A percentile compares a stretch with the other conserved stretches of the same genome.
Conservation (phyloP, 37 sponge, comb jelly and placozoan genomes). For the Amphimedon queenslandica region DNA sequence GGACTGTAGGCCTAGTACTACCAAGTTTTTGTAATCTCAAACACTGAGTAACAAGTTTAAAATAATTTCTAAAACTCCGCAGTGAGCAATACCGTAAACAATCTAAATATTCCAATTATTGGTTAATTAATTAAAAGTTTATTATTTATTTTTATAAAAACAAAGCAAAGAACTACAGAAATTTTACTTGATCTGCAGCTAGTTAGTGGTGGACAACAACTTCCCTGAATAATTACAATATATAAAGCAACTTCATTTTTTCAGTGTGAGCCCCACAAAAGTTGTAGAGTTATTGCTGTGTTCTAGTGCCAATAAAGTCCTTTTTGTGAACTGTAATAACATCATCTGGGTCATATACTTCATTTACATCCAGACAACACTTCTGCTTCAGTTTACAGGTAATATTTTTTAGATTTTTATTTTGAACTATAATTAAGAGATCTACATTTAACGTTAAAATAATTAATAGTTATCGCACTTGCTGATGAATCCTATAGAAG, state of each 20-base stretch:
- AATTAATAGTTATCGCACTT: too few relatives aligned
- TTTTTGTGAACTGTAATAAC: too few relatives aligned
- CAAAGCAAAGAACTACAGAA: conserved; percentile 3
- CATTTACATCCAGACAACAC: too few relatives aligned
- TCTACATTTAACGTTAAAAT: too few relatives aligned
- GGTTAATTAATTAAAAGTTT: neutral
- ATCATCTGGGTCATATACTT: too few relatives aligned
- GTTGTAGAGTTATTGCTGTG: too few relatives aligned
- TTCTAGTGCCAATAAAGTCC: too few relatives aligned
- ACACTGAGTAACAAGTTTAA: neutral
- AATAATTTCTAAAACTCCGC: neutral
- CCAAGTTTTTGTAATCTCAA: too few relatives aligned
- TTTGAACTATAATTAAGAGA: too few relatives aligned
- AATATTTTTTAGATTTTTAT: too few relatives aligned
- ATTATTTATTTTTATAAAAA: neutral
- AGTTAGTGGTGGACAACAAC: neutral
- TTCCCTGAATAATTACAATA: neutral
- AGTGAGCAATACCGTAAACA: neutral
- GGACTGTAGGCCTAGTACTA: neutral
- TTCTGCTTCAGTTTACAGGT: too few relatives aligned
- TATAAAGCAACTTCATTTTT: neutral
- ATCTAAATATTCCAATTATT: neutral
- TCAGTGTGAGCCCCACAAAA: neutral
- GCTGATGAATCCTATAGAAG: too few relatives aligned
- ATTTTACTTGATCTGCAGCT: neutral